These are phyloP conservation scores for Meda fulgida DNA, from an alignment of 2,797 vertebrate species.

Conservation along the genomic window DNA sequence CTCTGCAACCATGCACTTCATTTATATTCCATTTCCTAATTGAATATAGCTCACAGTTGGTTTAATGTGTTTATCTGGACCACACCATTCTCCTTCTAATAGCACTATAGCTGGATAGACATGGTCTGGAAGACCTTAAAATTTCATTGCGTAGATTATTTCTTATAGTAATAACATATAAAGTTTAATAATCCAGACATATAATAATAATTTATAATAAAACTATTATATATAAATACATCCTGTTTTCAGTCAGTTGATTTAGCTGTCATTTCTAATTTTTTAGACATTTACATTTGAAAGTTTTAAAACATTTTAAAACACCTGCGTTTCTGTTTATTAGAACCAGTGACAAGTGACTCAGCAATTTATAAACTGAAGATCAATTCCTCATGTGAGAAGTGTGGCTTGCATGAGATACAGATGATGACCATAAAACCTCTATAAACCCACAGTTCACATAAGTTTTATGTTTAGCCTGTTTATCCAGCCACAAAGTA, in stretches of 20 bases:
- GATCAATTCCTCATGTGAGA: neutral
- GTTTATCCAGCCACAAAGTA: neutral
- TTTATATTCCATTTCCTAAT: neutral
- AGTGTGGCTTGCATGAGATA: neutral
- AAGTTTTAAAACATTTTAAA: neutral
- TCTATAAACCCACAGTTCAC: constrained; percentile 6
- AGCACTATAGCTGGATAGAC: neutral
- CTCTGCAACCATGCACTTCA: constrained; percentile 4
- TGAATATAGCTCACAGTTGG: neutral
- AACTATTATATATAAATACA: neutral
- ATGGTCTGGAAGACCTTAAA: neutral
- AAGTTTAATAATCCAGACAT: neutral
- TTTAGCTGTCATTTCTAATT: neutral
- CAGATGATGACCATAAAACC: constrained; percentile 16
- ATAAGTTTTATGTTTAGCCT: constrained; percentile 18
- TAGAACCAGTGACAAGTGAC: constrained; percentile 6
- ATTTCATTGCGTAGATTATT: neutral
- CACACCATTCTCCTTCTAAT: neutral
- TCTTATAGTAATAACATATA: neutral
- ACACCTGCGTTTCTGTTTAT: neutral
- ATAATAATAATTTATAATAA: neutral
- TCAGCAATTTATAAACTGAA: constrained; percentile 12
- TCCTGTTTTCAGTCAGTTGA: neutral
- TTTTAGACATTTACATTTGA: neutral
- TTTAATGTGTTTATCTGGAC: constrained; percentile 17